Base-by-base conservation (phyloP, 2,888 invertebrate genomes). In the Caradrina kadenii region DNA sequence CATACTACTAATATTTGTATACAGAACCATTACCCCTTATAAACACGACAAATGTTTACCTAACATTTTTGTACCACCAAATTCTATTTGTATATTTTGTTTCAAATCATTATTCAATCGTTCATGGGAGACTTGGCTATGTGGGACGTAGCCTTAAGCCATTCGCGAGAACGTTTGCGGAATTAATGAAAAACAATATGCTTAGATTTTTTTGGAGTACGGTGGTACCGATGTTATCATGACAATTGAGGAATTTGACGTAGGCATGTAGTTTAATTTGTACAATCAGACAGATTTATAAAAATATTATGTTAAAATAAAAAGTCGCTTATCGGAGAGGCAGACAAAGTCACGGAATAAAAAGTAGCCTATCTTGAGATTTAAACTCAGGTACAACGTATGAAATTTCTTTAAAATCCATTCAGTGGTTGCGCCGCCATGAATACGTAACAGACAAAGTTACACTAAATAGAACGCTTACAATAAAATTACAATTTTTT, bases 81-180 rank as follows among this genome's bases (percentile, higher is more conserved):
- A 67, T 79, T 80, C 68, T 89, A 80, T 89, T 90, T 88, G 85
- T 86, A 83, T 88, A 84, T 87, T 84, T 84, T 82, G 84, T 83
- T 79, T 75, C 86, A 88, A 90, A 92, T 89, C 89, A 89, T 92
- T 89, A 90, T 89, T 90, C 86, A 87, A 92, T 93, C 91, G 90
- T 83, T 92, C 85, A 91, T 88, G 94, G 92, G 92, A 92, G 92
- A 92, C 70, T 87, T 73, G 81, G 48, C 79, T 67, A 88, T 93
- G 92, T 94, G 94, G 92, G 92, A 92, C 83, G 84, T 80, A 63
- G 86, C 94, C 91, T 77, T 59, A 83, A 92, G 94, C 93, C 69
- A 58, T 81, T 81, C 73, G 86, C 17, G 86, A 69, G 83, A 73
- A 88, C 76, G 87, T 89, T 87, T 88, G 91, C 89, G 92, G 92